These are phyloP conservation scores for Stenchaetothrips biformis DNA, from an alignment of 2,888 invertebrate genomes.

Conservation along the genomic window DNA sequence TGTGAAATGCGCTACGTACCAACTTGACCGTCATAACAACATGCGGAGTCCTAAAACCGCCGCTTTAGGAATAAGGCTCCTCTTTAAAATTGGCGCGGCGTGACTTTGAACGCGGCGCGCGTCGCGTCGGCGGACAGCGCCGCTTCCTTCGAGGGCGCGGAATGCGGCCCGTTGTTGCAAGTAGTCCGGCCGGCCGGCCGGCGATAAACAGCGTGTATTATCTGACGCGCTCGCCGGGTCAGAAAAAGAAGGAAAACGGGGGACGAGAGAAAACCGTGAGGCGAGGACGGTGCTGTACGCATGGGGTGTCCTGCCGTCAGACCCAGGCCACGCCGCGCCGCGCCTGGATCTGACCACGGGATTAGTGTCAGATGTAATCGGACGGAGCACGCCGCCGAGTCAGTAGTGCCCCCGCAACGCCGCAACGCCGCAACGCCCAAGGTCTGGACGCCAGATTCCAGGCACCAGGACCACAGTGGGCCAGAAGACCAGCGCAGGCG, in stretches of 20 bases:
- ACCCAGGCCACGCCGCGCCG: background rate
- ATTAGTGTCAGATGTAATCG: conserved; percentile 17
- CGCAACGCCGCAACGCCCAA: background rate
- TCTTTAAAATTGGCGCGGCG: background rate
- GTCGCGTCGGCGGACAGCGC: background rate
- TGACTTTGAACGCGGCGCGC: background rate
- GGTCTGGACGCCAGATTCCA: background rate
- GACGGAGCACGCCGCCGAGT: background rate
- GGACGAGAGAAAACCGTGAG: background rate
- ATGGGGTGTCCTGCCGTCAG: background rate
- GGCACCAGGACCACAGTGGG: background rate
- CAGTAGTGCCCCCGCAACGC: background rate
- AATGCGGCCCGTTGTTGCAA: too few relatives aligned
- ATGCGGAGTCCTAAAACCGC: background rate
- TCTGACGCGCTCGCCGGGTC: background rate
- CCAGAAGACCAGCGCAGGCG: background rate
- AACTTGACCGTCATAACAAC: background rate
- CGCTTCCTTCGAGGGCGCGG: too few relatives aligned
- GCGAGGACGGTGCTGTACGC: background rate
- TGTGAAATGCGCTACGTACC: background rate
- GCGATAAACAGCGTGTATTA: conserved; percentile 18
- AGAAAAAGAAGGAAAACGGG: background rate
- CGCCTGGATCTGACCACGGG: background rate
- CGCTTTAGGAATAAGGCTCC: background rate
- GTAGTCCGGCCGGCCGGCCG: too few relatives aligned